A percentile compares a stretch with the other conserved stretches of the same genome.
phyloP scores from a whole-genome alignment of 1,140 invertebrate species.

The Listronotus bonariensis region DNA sequence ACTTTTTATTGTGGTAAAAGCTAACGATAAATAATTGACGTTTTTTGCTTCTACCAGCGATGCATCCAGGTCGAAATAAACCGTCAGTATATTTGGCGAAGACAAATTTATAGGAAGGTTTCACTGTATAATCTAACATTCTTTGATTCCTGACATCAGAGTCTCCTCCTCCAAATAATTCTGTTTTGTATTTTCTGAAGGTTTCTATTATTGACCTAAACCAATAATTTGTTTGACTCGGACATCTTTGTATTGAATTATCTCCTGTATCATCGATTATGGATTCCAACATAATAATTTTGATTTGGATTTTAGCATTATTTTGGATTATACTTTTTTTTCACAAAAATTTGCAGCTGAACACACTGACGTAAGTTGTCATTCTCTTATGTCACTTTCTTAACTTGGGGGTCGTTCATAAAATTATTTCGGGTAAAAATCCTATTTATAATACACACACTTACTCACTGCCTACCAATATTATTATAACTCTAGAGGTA shows the following conservation, averaged over 20 bases:
- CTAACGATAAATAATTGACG: slow-evolving; percentile 26
- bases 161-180: slow-evolving; percentile 16
- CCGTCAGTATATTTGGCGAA: slow-evolving; percentile 34
- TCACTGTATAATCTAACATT: slow-evolving; percentile 27
- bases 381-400: too few relatives aligned
- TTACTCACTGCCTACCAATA: too few relatives aligned
- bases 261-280: background rate
- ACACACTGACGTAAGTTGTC: too few relatives aligned
- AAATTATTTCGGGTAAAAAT: too few relatives aligned
- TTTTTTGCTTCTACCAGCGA: slow-evolving; percentile 32
- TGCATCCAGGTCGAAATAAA: slow-evolving; percentile 26
- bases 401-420: too few relatives aligned
- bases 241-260: slow-evolving; percentile 16
- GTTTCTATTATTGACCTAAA: slow-evolving; percentile 28
- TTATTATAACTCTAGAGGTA: too few relatives aligned
- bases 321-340: background rate
- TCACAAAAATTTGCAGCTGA: background rate
- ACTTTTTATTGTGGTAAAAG: slow-evolving; percentile 37
- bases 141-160: slow-evolving; percentile 15
- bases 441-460: too few relatives aligned
- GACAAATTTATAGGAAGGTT: slow-evolving; percentile 33
- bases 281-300: slow-evolving; percentile 8
- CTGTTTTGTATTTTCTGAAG: slow-evolving; percentile 28
- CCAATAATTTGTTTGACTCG: slow-evolving; percentile 10
- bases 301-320: background rate